Base-by-base conservation (phyloP, 2,113 vertebrate species). In the Nymphicus hollandicus region DNA sequence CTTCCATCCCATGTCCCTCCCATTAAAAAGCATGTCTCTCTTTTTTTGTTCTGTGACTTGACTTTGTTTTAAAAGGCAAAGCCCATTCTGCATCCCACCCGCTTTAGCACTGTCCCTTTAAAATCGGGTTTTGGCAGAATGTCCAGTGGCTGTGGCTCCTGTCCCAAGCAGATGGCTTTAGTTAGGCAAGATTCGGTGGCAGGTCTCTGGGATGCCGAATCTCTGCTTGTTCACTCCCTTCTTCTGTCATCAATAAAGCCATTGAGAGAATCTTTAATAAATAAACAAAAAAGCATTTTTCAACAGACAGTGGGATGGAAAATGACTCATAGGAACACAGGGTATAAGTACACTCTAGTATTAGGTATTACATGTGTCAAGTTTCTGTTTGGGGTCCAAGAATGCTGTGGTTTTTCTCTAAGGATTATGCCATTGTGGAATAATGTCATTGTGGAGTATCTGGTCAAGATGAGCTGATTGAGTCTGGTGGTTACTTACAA, bases 311-410 rank as follows among this genome's bases (percentile, higher is more conserved):
- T 29, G 91, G 94, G 96, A 52, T 95, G 97, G 97, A 97, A 97
- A 97, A 96, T 97, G 97, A 97, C 86, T 97, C 97, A 95, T 33
- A 82, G 97, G 97, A 66, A 83, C 94, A 13, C n/a, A 66, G 77
- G 93, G 91, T 60, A 50, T 87, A 6, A 89, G 56, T 47, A 72
- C 81, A 61, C 93, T 87, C 89, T n/a, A 33, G 87, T 37, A 52
- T 87, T 37, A 92, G 95, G 94, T 95, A 96, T 96, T 91, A 83
- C 93, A 43, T 70, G 94, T 72, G 90, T 82, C 3, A 28, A 78
- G 91, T 90, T 96, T 89, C 78, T 91, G 82, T 7, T 52, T 84
- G 76, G 73, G 65, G 39, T 91, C 89, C 96, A 95, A 92, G 94
- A 97, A 97, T 94, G 93, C 91, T 95, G 97, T 94, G 97, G 97